These are phyloP conservation scores for Syrmaticus mikado DNA, from an alignment of 2,113 vertebrate species.

Conservation along the genomic window DNA sequence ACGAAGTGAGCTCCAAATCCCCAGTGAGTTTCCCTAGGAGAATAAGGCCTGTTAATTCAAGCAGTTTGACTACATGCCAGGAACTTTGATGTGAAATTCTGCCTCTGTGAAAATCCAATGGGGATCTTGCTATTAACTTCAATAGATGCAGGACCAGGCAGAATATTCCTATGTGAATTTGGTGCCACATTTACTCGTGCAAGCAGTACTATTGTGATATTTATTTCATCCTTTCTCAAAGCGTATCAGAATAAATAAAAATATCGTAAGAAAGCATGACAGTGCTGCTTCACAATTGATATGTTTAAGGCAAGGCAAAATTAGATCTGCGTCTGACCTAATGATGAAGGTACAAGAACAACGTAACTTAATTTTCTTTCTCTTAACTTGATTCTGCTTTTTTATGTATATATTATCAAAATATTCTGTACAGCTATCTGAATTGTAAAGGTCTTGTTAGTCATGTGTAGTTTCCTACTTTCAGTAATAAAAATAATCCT, in stretches of 20 bases:
- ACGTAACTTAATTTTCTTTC: neutral
- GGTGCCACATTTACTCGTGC: neutral
- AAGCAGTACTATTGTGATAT: neutral
- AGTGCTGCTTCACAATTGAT: neutral
- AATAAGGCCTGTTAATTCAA: neutral
- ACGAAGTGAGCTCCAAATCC: neutral
- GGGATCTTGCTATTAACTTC: slow-evolving; percentile 1
- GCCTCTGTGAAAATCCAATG: neutral
- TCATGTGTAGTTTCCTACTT: neutral
- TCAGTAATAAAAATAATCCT: neutral
- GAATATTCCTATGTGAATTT: neutral
- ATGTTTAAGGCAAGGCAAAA: neutral
- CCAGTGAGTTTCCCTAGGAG: neutral
- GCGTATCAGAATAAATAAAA: neutral
- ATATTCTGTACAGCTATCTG: neutral
- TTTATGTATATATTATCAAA: neutral
- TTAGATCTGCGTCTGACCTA: neutral
- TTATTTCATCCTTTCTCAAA: neutral
- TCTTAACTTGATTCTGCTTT: neutral
- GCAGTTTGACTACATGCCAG: neutral
- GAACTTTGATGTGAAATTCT: neutral
- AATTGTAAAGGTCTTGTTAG: neutral
- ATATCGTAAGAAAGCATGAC: neutral
- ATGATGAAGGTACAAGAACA: neutral
- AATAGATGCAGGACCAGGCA: neutral